Base-by-base conservation (phyloP, 1,140 invertebrate species). In the Aleiodes sp. region DNA sequence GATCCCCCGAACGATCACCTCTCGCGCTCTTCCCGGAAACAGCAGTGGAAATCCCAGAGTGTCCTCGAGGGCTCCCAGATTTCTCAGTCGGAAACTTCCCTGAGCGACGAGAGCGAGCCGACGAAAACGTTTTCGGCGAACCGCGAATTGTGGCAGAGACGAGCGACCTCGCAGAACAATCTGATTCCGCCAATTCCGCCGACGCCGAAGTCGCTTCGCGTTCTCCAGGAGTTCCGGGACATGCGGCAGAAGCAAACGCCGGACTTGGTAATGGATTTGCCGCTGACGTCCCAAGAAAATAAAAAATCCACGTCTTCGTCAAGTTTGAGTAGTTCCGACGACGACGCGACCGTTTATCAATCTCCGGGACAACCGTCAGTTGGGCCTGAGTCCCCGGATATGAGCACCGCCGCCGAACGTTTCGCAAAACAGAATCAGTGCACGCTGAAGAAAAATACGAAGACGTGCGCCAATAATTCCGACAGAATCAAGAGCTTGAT, bases 191-290 rank as follows among this genome's bases (percentile, higher is more conserved):
- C 77, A 16, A 31, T 70, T 12, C 63, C 74, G 14, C 66, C 74
- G 2, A 83, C 80, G n/a, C 68, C 83, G 14, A 84, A 87, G 16
- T 70, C 77, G 0, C 78, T 82, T 31, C 79, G 84, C 1, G 64
- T 74, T 0, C 84, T 82, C 0, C 82, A 86, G 73, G 83, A 86
- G 70, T 81, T 89, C 72, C 76, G 88, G 71, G 84, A 87, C 67
- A 77, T 89, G 82, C 84, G 87, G 59, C 89, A 86, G 77, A 92
- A 91, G 72, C 91, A 93, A 71, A 93, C 94, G 1, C 95, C 94
- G 0, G 95, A 97, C 83, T 85, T 97, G n/a, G 94, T 97, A 28
- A 93, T 96, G 88, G 94, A 96, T 82, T 84, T 96, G 56, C 94
- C 94, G 7, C 75, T 91, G 2, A 80, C 84, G 2, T 82, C 87